Conservation (phyloP, 2,113 vertebrate genomes). For the Artemisiospiza belli region DNA sequence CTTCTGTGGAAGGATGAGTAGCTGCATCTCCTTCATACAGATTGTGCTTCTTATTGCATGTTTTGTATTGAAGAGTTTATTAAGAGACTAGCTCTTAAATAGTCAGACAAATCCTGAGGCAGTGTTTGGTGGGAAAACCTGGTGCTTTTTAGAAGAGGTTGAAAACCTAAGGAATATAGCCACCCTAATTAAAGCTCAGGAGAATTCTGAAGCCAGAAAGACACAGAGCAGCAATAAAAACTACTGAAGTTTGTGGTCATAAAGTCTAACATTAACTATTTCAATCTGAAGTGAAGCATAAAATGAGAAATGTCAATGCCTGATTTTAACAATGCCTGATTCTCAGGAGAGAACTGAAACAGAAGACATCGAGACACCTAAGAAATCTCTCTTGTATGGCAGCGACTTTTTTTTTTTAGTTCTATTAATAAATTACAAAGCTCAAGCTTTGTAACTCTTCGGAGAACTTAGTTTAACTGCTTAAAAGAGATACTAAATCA, state of each 20-base stretch:
- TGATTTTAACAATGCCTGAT: slow-evolving; percentile 4
- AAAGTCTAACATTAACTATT: neutral
- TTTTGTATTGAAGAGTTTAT: neutral
- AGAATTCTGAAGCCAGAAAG: slow-evolving; percentile 37
- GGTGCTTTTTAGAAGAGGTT: neutral
- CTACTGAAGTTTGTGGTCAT: slow-evolving; percentile 12
- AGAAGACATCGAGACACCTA: neutral
- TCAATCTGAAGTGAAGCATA: slow-evolving; percentile 31
- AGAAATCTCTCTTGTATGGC: slow-evolving; percentile 5
- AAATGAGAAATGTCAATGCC: slow-evolving; percentile 31
- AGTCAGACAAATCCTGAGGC: neutral
- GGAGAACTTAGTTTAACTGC: neutral
- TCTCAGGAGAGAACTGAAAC: neutral
- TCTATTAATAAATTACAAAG: neutral
- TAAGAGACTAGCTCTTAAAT: neutral
- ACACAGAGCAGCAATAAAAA: neutral
- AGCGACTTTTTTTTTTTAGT: neutral
- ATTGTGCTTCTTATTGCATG: neutral
- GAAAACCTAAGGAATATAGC: slow-evolving; percentile 2
- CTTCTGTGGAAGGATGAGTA: neutral
- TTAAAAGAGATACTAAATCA: slow-evolving; percentile 28
- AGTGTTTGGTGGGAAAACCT: neutral
- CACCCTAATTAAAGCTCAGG: slow-evolving; percentile 53
- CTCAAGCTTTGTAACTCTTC: neutral
- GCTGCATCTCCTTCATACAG: neutral